Base-by-base conservation (phyloP, 2,888 invertebrate genomes). In the Folsomia manolachei region DNA sequence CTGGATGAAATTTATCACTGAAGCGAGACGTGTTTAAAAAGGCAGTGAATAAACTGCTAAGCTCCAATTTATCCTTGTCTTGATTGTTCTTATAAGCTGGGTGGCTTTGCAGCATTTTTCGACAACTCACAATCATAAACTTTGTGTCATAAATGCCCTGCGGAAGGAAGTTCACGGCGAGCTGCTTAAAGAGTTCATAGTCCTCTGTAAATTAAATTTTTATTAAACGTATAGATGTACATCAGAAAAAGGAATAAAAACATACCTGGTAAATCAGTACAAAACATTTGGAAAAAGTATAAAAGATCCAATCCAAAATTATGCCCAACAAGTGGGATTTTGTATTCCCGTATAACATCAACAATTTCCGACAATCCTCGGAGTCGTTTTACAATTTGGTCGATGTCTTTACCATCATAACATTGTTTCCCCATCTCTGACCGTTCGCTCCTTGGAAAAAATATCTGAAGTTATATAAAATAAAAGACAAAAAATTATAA, bases 251-350 rank as follows among this genome's bases (percentile, higher is more conserved):
- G n/a, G n/a, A n/a, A n/a, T n/a, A n/a, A n/a, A n/a, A n/a, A n/a
- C n/a, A 81, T 82, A 87, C 87, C 84, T 39, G 93, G 93, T 66
- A 93, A 82, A 0, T 89, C 87, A 68, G 87, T 87, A 80, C 90
- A 87, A 82, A 93, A 93, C 82, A 90, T 90, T 80, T 89, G 88
- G 81, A 90, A 89, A 71, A 92, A 83, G 51, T 91, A 86, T 80
- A 93, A 83, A 0, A 89, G 83, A 83, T 93, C 93, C 75, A 90
- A 83, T 69, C 90, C 86, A 75, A 89, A 82, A 83, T 94, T 94
- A 83, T 93, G 93, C 0, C 91, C 92, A 26, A 93, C 84, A 24
- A 93, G 84, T 1, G 92, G 92, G 84, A 91, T 91, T 78, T 88
- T 86, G 9, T 86, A 83, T 1, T 83, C 82, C 25, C 84, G 84